Conservation (phyloP, 2,888 invertebrate species). For the Tanytarsus gracilentus region DNA sequence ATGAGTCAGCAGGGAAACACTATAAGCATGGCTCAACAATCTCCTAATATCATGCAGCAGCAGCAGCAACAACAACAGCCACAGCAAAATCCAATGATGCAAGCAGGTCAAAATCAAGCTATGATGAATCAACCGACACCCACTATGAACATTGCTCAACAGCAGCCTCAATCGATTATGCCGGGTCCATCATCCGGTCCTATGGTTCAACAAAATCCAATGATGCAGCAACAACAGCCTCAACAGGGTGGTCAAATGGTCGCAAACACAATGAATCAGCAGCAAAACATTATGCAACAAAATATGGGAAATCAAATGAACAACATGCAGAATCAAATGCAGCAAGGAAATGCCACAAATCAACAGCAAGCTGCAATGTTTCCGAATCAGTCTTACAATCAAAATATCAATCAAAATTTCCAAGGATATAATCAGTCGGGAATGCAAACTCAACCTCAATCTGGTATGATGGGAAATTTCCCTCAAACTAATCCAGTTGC, state of each 20-base stretch:
- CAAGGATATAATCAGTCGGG: conserved; percentile 49
- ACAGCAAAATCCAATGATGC: conserved; percentile 32
- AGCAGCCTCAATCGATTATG: neutral
- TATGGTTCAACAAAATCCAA: conserved; percentile 38
- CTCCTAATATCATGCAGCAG: conserved; percentile 34
- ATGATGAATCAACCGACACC: conserved; percentile 35
- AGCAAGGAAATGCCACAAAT: conserved; percentile 45
- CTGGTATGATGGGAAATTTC: conserved; percentile 38
- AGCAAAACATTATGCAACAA: conserved; percentile 24
- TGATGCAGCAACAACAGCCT: conserved; percentile 31
- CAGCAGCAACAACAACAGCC: conserved; percentile 34
- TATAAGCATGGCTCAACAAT: conserved; percentile 31
- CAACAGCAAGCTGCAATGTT: conserved; percentile 32
- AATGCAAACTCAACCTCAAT: conserved; percentile 33
- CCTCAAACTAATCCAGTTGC: conserved; percentile 40
- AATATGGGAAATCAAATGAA: conserved; percentile 24
- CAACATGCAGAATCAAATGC: conserved; percentile 42
- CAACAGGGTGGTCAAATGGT: conserved; percentile 18
- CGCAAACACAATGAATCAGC: neutral
- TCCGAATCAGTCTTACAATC: conserved; percentile 31
- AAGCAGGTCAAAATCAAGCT: conserved; percentile 20
- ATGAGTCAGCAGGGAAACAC: conserved; percentile 31
- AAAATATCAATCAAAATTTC: conserved; percentile 53
- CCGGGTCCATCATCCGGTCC: conserved; percentile 31
- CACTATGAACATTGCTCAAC: conserved; percentile 32